Percentiles rank a stretch among this genome's conserved stretches.
Conservation (phyloP, 2,888 invertebrate species). For the Melanostoma scalare region DNA sequence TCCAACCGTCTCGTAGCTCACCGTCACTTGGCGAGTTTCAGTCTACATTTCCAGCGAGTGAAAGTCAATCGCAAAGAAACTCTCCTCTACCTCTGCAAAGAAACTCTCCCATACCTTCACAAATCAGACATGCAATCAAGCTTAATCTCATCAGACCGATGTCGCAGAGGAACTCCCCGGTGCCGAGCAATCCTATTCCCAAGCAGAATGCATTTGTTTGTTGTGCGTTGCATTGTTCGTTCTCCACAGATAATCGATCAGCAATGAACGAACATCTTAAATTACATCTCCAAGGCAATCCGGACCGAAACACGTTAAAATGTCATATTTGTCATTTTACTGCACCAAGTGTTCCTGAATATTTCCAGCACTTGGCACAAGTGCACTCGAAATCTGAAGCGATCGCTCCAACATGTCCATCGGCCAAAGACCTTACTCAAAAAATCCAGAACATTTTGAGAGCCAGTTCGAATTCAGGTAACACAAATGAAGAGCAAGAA, state of each 20-base stretch:
- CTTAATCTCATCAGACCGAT: too few species aligned
- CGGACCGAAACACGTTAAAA: conserved; percentile 75
- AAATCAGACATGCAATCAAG: background rate
- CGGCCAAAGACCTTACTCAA: conserved; percentile 72
- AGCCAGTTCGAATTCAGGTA: background rate
- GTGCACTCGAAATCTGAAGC: background rate
- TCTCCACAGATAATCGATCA: conserved; percentile 31
- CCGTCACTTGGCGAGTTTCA: background rate
- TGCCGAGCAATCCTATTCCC: background rate
- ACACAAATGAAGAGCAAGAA: conserved; percentile 7
- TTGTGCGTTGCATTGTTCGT: conserved; percentile 29
- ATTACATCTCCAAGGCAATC: conserved; percentile 74
- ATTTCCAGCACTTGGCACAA: conserved; percentile 74
- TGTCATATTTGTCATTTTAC: conserved; percentile 76
- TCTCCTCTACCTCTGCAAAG: conserved; percentile 9
- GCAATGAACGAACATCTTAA: conserved; percentile 78
- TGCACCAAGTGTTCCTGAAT: conserved; percentile 75
- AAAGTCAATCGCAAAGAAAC: background rate
- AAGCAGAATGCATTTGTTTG: conserved; percentile 20
- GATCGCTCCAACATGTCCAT: conserved; percentile 3
- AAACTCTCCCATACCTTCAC: background rate
- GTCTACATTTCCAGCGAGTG: background rate
- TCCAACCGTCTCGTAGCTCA: conserved; percentile 8
- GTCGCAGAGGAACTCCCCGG: background rate
- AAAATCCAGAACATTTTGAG: conserved; percentile 76